Evolutionary conservation across 2,113 vertebrate genomes (phyloP), one percentile per base, ranked within the genome.

Genomic region (Pantherophis guttatus): DNA sequence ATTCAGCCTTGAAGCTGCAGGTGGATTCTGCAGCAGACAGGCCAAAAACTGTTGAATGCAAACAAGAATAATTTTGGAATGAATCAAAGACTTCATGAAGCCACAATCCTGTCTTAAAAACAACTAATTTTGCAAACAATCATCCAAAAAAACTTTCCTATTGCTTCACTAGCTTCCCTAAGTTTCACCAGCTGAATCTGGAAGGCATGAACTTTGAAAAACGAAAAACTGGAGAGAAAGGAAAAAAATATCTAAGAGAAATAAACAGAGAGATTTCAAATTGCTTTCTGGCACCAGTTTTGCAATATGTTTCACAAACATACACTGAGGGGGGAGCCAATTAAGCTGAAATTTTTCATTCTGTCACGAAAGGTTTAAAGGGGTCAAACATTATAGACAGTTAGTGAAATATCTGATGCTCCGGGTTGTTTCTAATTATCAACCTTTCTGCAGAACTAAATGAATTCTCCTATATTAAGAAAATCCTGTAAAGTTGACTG

Each of bases 321-420:
- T 53, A 93, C 88, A 26, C 12, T 90, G 90, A 93, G 94, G 95
- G 70, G 90, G 94, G 95, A 95, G 94, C 94, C 95, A 96, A 97
- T 97, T 97, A 95, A 96, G 89, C 53, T 95, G 95, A 96, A 96
- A 96, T 93, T 92, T 97, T 95, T 96, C 95, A 96, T 96, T 94
- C 94, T 96, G 91, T 94, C 95, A 94, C 86, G 53, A 94, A 95
- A 94, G 93, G 91, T 96, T 95, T 96, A 93, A 57, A 92, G 93
- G 88, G 96, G 96, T 97, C 94, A 95, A 90, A 90, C 94, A 94
- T 94, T 55, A 91, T 86, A 95, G 91, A 94, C 93, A 96, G 95
- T 95, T 96, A 96, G 54, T 39, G 93, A 93, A 92, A 17, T 58
- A 33, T 92, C 86, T 88, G 59, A 50, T 92, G 59, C 85, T 52